A percentile compares a stretch with the other conserved stretches of the same genome.
phyloP scores from a whole-genome alignment of 1,140 invertebrate genomes.

The Drosophila persimilis region DNA sequence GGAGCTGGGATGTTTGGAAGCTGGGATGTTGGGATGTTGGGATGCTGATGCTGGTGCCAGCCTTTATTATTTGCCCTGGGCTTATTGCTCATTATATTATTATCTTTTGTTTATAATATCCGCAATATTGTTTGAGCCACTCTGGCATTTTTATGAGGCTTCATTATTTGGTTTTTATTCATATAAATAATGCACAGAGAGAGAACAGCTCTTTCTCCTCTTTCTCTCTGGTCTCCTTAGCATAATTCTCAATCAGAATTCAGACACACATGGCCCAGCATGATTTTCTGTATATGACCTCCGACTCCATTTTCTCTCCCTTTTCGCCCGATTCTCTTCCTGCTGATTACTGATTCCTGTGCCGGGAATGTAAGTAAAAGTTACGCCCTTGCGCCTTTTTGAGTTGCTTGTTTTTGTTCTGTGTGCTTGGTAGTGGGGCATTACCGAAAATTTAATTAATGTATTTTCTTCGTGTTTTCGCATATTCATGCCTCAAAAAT shows the following conservation, averaged over 20 bases:
- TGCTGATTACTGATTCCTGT: conserved; percentile 22
- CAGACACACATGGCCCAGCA: conserved; percentile 45
- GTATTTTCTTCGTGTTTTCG: conserved; percentile 79
- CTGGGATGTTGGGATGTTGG: neutral
- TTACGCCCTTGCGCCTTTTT: conserved; percentile 58
- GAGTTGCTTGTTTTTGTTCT: conserved; percentile 27
- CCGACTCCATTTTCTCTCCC: neutral
- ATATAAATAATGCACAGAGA: conserved; percentile 67
- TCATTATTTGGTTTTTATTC: conserved; percentile 65
- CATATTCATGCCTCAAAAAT: conserved; percentile 73
- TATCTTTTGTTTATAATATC: conserved; percentile 78
- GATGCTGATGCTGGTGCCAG: conserved; percentile 6
- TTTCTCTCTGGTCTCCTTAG: conserved; percentile 14
- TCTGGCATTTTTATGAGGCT: conserved; percentile 62
- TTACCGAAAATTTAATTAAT: conserved; percentile 74
- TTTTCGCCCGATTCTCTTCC: neutral
- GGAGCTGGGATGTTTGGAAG: neutral
- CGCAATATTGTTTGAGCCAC: conserved; percentile 53
- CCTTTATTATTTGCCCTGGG: conserved; percentile 55
- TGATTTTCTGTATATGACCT: conserved; percentile 67
- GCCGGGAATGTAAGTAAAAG: conserved; percentile 49
- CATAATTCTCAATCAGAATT: conserved; percentile 74
- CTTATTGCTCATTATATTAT: conserved; percentile 75
- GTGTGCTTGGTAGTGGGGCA: neutral
- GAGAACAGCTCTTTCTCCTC: conserved; percentile 10